These are phyloP conservation scores for Cassiopea xamachana DNA, from an alignment of 30 jellyfish, hydroid and myxozoan species.

Conservation along the genomic window DNA sequence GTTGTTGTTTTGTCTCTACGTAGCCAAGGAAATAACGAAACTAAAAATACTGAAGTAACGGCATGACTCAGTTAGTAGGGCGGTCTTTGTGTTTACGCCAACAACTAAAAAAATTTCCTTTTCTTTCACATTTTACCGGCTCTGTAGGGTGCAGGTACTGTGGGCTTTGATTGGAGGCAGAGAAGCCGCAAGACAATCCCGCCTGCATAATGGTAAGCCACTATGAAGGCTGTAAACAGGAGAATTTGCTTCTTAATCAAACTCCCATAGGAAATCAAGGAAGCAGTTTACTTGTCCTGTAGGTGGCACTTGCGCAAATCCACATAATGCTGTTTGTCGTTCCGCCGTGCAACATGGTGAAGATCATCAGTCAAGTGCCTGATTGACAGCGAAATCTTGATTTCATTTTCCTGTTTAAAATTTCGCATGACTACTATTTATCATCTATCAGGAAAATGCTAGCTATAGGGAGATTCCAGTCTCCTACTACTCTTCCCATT, in stretches of 20 bases:
- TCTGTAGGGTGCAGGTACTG: conserved; percentile 20
- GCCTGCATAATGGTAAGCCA: conserved; percentile 32
- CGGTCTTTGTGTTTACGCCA: conserved; percentile 12
- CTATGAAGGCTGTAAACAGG: neutral
- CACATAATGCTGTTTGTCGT: neutral
- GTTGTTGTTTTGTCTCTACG: conserved; percentile 45
- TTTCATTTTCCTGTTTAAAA: no score
- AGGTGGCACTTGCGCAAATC: neutral
- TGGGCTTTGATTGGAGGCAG: neutral
- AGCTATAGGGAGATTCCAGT: no score
- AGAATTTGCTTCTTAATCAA: conserved; percentile 33
- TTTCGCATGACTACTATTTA: no score
- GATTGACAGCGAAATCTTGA: no score
- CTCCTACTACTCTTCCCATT: no score
- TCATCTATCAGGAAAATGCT: no score
- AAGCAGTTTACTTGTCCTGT: neutral
- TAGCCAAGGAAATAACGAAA: conserved; percentile 35
- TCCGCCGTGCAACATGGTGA: no score
- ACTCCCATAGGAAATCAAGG: neutral
- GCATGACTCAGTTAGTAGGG: conserved; percentile 14
- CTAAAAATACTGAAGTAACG: neutral
- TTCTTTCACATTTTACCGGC: neutral
- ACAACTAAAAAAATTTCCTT: conserved; percentile 18
- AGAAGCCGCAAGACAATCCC: conserved; percentile 32
- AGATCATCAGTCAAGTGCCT: no score